These are phyloP conservation scores for Muraenolepis orangiensis DNA, from an alignment of 2,797 vertebrate species.

Conservation along the genomic window DNA sequence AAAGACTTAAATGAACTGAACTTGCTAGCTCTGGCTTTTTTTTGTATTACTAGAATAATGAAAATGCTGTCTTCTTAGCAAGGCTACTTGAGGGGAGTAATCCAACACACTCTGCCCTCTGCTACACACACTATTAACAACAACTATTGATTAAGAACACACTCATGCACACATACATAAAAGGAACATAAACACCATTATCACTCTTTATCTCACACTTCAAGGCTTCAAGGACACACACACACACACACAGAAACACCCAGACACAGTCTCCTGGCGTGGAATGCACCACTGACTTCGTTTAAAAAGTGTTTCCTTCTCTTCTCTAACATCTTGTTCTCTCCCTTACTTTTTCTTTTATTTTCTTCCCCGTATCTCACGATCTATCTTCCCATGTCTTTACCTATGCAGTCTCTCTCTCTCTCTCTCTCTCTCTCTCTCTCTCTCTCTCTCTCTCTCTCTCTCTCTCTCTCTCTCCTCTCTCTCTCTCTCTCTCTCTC, in stretches of 20 bases:
- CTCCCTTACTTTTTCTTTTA: conserved; percentile 75
- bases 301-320: neutral
- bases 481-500: conserved; percentile 41
- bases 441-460: conserved; percentile 11
- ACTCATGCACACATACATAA: conserved; percentile 63
- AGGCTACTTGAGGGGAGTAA: too few relatives aligned
- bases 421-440: conserved; percentile 66
- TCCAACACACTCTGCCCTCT: too few relatives aligned
- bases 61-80: conserved; percentile 81
- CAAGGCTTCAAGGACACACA: conserved; percentile 61
- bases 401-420: conserved; percentile 67
- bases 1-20: too few relatives aligned
- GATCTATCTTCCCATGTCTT: conserved; percentile 69
- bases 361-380: conserved; percentile 66
- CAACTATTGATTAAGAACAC: neutral
- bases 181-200: neutral
- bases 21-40: conserved; percentile 12
- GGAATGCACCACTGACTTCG: neutral
- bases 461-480: conserved; percentile 64
- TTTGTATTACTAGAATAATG: conserved; percentile 53
- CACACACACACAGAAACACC: conserved; percentile 66
- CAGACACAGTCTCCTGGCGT: conserved; percentile 46
- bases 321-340: too few relatives aligned
- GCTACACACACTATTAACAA: neutral
- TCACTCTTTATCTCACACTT: conserved; percentile 51